A percentile compares a stretch with the other conserved stretches of the same genome.
Conservation (phyloP, 2,888 invertebrate species). For the Limnephilus rhombicus region DNA sequence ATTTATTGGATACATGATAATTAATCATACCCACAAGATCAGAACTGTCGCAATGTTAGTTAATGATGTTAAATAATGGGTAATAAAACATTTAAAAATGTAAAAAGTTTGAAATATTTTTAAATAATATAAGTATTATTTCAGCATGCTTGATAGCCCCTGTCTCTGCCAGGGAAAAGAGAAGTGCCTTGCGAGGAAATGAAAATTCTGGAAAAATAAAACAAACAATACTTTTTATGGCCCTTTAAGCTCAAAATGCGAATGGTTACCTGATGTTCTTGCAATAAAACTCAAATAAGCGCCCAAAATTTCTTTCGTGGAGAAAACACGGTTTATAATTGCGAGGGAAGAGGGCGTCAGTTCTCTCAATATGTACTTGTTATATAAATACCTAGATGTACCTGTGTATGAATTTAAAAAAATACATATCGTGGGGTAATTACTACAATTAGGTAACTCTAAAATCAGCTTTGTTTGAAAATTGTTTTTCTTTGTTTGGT, state of each 20-base stretch:
- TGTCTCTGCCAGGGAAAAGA: conserved; percentile 7
- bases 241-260: conserved; percentile 57
- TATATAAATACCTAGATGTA: neutral
- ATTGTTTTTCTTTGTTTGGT: no score
- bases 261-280: conserved; percentile 46
- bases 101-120: no score
- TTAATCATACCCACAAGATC: no score
- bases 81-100: no score
- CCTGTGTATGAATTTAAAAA: neutral
- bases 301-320: conserved; percentile 23
- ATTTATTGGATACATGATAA: no score
- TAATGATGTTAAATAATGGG: no score
- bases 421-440: neutral
- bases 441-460: no score
- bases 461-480: no score
- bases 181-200: conserved; percentile 50
- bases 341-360: neutral
- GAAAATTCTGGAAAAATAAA: conserved; percentile 57
- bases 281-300: conserved; percentile 45
- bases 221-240: conserved; percentile 59
- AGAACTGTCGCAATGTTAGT: no score
- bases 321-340: conserved; percentile 36
- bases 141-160: neutral
- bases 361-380: neutral
- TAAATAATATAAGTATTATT: neutral